Evolutionary conservation across 2,113 vertebrate genomes (phyloP).

Genomic region (Cepphus grylle): DNA sequence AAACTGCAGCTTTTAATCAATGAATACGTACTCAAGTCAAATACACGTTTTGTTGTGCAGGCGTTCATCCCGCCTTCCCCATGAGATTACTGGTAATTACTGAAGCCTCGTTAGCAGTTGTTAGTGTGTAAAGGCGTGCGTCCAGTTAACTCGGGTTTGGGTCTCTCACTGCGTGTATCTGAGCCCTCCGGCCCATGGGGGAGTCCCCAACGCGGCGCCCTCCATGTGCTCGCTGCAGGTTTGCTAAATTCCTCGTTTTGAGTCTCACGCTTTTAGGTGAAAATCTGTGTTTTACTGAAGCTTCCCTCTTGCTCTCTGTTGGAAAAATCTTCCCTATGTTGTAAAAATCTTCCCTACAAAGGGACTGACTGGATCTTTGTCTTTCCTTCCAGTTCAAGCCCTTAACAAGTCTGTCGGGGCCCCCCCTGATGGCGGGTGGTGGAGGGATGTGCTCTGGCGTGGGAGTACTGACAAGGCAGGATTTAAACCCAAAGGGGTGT

Average conservation of each 20-base stretch:
- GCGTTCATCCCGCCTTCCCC: not conserved
- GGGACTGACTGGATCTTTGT: not conserved
- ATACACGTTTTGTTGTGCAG: not conserved
- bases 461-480: fast-evolving
- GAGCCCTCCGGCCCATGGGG: not conserved
- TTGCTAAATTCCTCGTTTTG: fast-evolving
- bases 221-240: fast-evolving
- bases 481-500: not conserved
- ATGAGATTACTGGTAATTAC: not conserved
- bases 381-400: not conserved
- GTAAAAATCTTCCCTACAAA: not conserved
- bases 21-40: not conserved
- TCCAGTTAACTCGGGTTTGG: not conserved
- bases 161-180: fast-evolving
- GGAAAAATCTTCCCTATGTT: not conserved
- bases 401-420: not conserved
- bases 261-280: not conserved
- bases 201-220: fast-evolving
- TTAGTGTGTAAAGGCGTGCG: not conserved
- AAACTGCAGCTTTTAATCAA: not conserved
- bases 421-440: fast-evolving
- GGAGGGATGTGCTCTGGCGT: no score
- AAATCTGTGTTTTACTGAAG: not conserved
- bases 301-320: not conserved
- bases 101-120: not conserved